phyloP scores from a whole-genome alignment of 2,797 vertebrate species.

The Hephaestus fuliginosus region DNA sequence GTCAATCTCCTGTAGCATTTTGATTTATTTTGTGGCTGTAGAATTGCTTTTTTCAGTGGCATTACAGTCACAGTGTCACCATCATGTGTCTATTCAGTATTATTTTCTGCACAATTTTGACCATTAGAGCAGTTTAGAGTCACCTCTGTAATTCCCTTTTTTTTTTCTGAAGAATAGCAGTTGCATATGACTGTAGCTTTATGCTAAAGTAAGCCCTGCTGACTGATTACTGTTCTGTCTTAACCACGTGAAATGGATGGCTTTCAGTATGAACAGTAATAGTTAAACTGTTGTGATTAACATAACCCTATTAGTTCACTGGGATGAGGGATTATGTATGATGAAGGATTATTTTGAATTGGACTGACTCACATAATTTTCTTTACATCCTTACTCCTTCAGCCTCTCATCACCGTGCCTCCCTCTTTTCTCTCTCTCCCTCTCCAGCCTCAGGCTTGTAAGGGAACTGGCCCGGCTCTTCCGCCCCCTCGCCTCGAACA shows the following conservation, averaged over 20 bases:
- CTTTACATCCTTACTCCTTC: slow-evolving; percentile 4
- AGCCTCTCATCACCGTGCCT: slow-evolving; percentile 32
- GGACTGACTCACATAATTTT: slow-evolving; percentile 32
- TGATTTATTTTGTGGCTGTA: not conserved
- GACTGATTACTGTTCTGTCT: slow-evolving; percentile 39
- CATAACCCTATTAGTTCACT: slow-evolving; percentile 44
- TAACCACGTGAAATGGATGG: slow-evolving; percentile 25
- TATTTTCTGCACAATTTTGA: not conserved
- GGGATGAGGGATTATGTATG: slow-evolving; percentile 40
- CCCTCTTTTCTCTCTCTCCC: slow-evolving; percentile 10
- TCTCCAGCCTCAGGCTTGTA: slow-evolving; percentile 45
- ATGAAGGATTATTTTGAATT: slow-evolving; percentile 53
- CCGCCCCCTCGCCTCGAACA: slow-evolving; percentile 24
- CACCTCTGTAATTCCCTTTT: not conserved
- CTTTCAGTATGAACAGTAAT: slow-evolving; percentile 27
- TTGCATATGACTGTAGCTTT: slow-evolving; percentile 5
- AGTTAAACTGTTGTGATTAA: slow-evolving; percentile 49
- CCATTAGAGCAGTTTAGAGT: not conserved
- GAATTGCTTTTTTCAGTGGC: not conserved
- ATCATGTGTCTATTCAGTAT: slow-evolving; percentile 6
- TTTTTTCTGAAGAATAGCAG: not conserved
- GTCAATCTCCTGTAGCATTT: not conserved
- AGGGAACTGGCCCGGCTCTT: slow-evolving; percentile 49
- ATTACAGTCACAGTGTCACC: not conserved
- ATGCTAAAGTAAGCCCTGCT: slow-evolving; percentile 27